Percentiles rank a stretch among this genome's conserved stretches.
These are phyloP conservation scores for Tridacna gigas DNA, from an alignment of 2,888 invertebrate species.

Conservation along the genomic window DNA sequence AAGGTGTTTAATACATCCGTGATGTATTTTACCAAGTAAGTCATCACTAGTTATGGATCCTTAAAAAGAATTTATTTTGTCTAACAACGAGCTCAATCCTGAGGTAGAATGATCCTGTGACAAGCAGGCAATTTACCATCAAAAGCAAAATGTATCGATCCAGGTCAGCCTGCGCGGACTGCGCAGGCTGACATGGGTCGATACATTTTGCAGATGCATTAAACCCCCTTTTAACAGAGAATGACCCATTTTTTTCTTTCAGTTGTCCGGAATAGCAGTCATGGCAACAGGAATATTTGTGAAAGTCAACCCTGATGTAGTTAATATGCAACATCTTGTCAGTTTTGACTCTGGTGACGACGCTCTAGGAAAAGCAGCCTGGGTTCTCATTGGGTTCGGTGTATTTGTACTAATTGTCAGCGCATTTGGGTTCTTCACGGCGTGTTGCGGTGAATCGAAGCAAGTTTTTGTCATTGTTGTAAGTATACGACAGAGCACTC, in stretches of 20 bases:
- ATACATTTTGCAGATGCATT: too few relatives aligned
- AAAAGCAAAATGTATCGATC: too few relatives aligned
- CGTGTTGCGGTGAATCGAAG: conserved; percentile 24
- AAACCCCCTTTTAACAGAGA: too few relatives aligned
- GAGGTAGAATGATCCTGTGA: too few relatives aligned
- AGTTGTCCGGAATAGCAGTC: conserved; percentile 60
- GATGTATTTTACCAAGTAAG: too few relatives aligned
- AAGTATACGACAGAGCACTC: neutral
- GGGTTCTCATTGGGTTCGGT: conserved; percentile 69
- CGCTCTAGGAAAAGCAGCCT: conserved; percentile 59
- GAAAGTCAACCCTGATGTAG: conserved; percentile 65
- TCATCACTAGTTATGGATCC: too few relatives aligned
- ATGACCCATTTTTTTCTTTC: neutral
- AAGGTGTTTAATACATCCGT: too few relatives aligned
- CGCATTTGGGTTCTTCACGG: conserved; percentile 67
- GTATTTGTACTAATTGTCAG: conserved; percentile 66
- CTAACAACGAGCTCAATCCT: too few relatives aligned
- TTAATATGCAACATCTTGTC: conserved; percentile 67
- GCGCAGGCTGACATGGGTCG: too few relatives aligned
- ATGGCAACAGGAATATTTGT: conserved; percentile 68
- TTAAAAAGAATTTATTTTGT: too few relatives aligned
- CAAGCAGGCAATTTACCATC: too few relatives aligned
- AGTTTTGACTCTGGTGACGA: conserved; percentile 63
- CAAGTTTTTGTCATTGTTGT: conserved; percentile 10
- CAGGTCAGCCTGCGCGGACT: too few relatives aligned